These are phyloP conservation scores for Rhagonycha fulva DNA, from an alignment of 2,888 invertebrate species.

Conservation along the genomic window DNA sequence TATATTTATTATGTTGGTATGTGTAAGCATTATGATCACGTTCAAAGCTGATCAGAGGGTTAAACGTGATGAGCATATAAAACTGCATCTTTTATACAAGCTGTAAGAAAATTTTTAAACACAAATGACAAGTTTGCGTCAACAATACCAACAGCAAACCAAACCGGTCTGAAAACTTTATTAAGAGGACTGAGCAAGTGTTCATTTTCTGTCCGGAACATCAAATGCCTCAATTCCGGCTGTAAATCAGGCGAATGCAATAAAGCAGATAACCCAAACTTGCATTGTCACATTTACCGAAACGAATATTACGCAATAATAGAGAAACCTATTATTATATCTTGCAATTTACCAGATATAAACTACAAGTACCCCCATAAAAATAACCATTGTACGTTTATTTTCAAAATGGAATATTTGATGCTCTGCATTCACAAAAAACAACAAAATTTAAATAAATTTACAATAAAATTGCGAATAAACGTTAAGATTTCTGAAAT, in stretches of 20 bases:
- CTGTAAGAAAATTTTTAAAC: slow-evolving; percentile 27
- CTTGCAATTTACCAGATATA: slow-evolving; percentile 14
- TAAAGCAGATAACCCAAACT: background rate
- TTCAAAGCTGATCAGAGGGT: slow-evolving; percentile 28
- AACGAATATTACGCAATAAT: background rate
- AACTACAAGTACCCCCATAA: slow-evolving; percentile 23
- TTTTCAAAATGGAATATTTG: slow-evolving; percentile 21
- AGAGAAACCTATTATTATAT: slow-evolving; percentile 5
- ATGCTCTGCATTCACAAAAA: slow-evolving; percentile 10
- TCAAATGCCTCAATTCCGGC: background rate
- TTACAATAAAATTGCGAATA: background rate
- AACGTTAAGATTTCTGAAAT: background rate
- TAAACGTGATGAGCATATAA: slow-evolving; percentile 20
- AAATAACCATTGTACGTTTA: slow-evolving; percentile 16
- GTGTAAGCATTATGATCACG: slow-evolving; percentile 29
- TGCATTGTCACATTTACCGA: slow-evolving; percentile 4
- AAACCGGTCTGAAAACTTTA: slow-evolving; percentile 4
- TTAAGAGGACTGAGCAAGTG: background rate
- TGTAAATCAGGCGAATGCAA: background rate
- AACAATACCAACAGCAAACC: slow-evolving; percentile 10
- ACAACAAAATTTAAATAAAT: background rate
- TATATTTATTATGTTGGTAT: slow-evolving; percentile 17
- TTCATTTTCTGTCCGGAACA: background rate
- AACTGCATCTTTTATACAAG: background rate
- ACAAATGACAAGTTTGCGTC: slow-evolving; percentile 21